Evolutionary conservation across 2,113 vertebrate genomes (phyloP), one percentile per base, ranked within the genome.

Genomic region (Macaca nemestrina): DNA sequence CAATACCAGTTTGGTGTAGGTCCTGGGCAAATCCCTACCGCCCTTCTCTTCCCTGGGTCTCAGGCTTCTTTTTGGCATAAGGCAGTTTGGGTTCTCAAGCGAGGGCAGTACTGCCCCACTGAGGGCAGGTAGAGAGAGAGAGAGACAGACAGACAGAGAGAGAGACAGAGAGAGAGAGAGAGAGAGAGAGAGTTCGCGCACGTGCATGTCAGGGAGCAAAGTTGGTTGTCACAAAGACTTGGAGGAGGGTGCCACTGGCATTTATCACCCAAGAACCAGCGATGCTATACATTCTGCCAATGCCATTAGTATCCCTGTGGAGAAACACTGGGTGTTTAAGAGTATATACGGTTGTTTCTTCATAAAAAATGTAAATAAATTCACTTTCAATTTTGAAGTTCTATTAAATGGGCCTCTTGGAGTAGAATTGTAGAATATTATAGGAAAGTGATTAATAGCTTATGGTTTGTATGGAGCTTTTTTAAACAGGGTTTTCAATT

Each of bases 301-400:
- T 64, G 75, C 68, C 35, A 2, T 32, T 18, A 59, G 78, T 32
- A 27, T 9, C 32, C 6, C 75, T 50, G 12, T 45, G 23, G 17
- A 52, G 48, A 87, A 81, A 27, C 38, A 13, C 40, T 22, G 85
- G 10, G 12, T 61, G 61, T 59, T 40, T 64, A 17, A 22, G 14
- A 48, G 10, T 43, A 72, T 52, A 3, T 22, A 18, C 1, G 9
- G 30, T 55, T 50, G 35, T 57, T 91, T 88, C 79, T 89, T 92
- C 43, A 48, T 43, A 27, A 94, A 81, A 96, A 94, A 48, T 55
- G 82, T 40, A 88, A 78, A 82, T 75, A 95, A 92, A 78, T 82
- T n/a, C 43, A 81, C 83, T 84, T 87, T 64, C 57, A 87, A 38
- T 59, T 79, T 68, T 80, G 61, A 64, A 88, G 93, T 68, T 95